These are phyloP conservation scores for Phaonia tiefii DNA, from an alignment of 2,888 invertebrate species.

Conservation along the genomic window DNA sequence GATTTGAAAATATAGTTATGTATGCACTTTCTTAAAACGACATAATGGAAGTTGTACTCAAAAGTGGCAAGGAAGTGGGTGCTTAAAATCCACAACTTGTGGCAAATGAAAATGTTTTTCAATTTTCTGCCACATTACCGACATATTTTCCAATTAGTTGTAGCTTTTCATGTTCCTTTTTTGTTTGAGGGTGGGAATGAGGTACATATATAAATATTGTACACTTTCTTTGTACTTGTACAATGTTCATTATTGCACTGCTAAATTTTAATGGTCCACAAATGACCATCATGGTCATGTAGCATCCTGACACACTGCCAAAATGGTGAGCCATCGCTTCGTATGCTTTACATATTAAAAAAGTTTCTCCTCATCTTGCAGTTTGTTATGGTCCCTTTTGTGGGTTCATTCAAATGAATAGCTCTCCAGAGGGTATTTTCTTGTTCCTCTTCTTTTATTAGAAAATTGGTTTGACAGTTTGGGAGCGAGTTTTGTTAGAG, in stretches of 20 bases:
- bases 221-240: too few species aligned
- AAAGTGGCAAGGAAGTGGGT: background rate
- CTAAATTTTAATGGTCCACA: constrained; percentile 36
- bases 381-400: too few species aligned
- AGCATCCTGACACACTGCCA: too few species aligned
- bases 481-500: too few species aligned
- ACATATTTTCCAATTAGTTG: constrained; percentile 1
- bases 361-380: too few species aligned
- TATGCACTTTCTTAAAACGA: too few species aligned
- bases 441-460: too few species aligned
- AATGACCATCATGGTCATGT: constrained; percentile 14
- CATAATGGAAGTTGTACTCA: background rate
- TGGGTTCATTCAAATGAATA: too few species aligned
- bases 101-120: constrained; percentile 35
- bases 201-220: too few species aligned
- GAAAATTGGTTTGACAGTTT: too few species aligned
- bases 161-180: constrained; percentile 3
- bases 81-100: constrained; percentile 12
- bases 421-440: too few species aligned
- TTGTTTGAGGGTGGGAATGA: too few species aligned
- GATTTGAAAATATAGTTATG: constrained; percentile 2
- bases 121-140: constrained; percentile 38
- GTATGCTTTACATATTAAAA: background rate
- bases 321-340: constrained; percentile 20
- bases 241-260: background rate